Percentiles rank a stretch among this genome's conserved stretches.
phyloP scores from a whole-genome alignment of 1,140 invertebrate genomes.

The Drosophila jambulina region DNA sequence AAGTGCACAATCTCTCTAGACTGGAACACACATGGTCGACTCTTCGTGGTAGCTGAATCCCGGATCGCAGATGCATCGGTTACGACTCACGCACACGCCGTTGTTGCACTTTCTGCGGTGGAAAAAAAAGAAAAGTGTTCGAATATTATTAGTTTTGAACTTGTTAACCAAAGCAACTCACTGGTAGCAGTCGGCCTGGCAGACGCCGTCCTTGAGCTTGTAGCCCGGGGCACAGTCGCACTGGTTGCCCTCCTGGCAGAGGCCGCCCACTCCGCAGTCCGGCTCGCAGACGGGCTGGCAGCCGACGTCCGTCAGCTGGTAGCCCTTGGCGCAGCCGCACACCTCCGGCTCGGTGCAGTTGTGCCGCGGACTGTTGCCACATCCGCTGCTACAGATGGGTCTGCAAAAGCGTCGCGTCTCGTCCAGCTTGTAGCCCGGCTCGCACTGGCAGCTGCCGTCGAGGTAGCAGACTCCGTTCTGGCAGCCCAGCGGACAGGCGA shows the following conservation, averaged over 20 bases:
- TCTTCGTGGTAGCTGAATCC: slow-evolving; percentile 77
- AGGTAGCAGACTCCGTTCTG: slow-evolving; percentile 86
- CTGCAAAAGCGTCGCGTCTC: slow-evolving; percentile 84
- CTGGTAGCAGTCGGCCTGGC: slow-evolving; percentile 81
- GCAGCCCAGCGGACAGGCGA: slow-evolving; percentile 76
- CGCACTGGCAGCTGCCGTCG: slow-evolving; percentile 87
- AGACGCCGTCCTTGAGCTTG: slow-evolving; percentile 65
- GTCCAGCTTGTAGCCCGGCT: slow-evolving; percentile 88
- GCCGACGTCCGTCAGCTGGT: slow-evolving; percentile 67
- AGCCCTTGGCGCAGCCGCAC: slow-evolving; percentile 76
- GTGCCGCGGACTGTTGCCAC: slow-evolving; percentile 68
- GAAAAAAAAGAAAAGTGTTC: not conserved
- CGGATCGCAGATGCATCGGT: slow-evolving; percentile 79
- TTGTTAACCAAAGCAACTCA: slow-evolving; percentile 48
- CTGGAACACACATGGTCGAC: slow-evolving; percentile 81
- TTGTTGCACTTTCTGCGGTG: slow-evolving; percentile 71
- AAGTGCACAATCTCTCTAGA: slow-evolving; percentile 1
- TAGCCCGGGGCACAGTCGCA: slow-evolving; percentile 73
- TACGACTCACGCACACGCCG: slow-evolving; percentile 72
- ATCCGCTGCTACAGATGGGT: slow-evolving; percentile 85
- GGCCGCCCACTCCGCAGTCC: slow-evolving; percentile 74
- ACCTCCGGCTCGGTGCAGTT: slow-evolving; percentile 81
- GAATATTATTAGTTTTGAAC: no score
- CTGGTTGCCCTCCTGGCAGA: slow-evolving; percentile 66
- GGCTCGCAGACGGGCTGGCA: slow-evolving; percentile 77